Evolutionary conservation across 2,113 vertebrate genomes (phyloP).

Genomic region (Campylomormyrus tamandua): DNA sequence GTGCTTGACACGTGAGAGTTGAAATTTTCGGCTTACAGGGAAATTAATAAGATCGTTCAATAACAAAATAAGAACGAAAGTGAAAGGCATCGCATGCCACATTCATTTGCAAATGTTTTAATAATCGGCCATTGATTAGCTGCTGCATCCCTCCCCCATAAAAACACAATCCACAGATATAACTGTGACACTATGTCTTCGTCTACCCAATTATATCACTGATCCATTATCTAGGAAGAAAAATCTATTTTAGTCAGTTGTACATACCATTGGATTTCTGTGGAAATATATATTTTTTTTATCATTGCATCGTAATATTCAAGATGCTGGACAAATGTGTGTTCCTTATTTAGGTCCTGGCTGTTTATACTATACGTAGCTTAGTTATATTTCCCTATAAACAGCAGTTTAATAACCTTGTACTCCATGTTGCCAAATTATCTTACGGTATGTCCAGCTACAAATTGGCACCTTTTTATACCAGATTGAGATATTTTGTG

Average conservation of each 20-base stretch:
- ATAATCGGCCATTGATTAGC: not conserved
- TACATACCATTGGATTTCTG: not conserved
- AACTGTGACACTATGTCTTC: not conserved
- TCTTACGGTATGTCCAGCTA: not conserved
- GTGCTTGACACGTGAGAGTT: not conserved
- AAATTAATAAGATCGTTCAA: not conserved
- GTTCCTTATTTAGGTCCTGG: not conserved
- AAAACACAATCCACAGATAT: not conserved
- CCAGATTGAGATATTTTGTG: not conserved
- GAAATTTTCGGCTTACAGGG: not conserved
- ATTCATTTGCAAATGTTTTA: not conserved
- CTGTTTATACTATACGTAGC: not conserved
- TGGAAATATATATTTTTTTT: not conserved
- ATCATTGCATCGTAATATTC: not conserved
- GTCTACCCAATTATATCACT: not conserved
- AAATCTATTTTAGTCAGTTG: not conserved
- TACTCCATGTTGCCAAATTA: not conserved
- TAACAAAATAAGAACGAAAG: not conserved
- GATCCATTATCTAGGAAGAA: not conserved
- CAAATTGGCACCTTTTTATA: not conserved
- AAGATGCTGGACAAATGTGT: not conserved
- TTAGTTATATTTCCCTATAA: not conserved
- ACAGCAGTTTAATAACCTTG: not conserved
- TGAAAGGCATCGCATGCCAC: not conserved
- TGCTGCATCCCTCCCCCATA: not conserved